A percentile compares a stretch with the other conserved stretches of the same genome.
Conservation (phyloP, 2,113 vertebrate genomes). For the Sturnira hondurensis region DNA sequence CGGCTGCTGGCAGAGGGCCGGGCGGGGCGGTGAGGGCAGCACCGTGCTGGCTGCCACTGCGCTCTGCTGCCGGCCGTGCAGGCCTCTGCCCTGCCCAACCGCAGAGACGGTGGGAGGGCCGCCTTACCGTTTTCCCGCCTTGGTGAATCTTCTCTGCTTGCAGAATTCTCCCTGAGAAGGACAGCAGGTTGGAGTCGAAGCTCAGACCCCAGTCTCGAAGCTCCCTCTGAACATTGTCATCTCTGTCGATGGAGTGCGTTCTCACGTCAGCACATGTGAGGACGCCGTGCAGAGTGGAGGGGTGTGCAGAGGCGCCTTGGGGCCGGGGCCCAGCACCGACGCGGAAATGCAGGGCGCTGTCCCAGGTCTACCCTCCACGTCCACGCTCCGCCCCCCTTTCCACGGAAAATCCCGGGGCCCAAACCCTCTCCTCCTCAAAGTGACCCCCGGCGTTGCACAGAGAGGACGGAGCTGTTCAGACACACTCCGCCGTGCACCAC, state of each 20-base stretch:
- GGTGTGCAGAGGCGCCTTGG: background rate
- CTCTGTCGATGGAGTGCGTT: constrained; percentile 76
- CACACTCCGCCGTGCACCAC: no score
- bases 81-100: background rate
- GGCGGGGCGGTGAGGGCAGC: no score
- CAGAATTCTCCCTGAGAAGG: constrained; percentile 87
- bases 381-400: background rate
- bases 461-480: background rate
- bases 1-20: no score
- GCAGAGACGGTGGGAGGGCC: accelerated
- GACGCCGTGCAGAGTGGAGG: no score
- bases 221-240: constrained; percentile 86
- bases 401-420: background rate
- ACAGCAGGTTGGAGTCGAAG: constrained; percentile 89
- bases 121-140: constrained; percentile 83
- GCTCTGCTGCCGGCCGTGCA: background rate
- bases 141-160: constrained; percentile 91
- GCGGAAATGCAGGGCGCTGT: background rate
- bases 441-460: no score
- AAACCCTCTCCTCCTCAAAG: background rate
- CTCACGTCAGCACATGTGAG: background rate
- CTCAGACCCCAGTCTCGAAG: constrained; percentile 90
- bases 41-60: no score
- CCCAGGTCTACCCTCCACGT: no score
- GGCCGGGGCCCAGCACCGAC: background rate